phyloP scores from a whole-genome alignment of 2,797 vertebrate genomes.

The Eleutherodactylus coqui region DNA sequence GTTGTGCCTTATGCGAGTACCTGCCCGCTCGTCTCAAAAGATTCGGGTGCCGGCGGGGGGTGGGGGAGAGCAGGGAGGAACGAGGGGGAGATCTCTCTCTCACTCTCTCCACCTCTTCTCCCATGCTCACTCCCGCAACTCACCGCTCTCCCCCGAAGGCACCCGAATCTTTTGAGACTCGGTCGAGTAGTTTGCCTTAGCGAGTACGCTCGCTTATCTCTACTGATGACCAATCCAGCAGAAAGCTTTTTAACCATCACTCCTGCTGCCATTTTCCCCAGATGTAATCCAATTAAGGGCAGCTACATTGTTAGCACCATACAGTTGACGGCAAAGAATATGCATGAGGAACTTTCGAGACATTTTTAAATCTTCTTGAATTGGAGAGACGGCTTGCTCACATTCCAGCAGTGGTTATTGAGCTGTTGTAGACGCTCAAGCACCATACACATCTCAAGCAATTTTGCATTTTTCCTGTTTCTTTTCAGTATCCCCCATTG shows the following conservation, averaged over 20 bases:
- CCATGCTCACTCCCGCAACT: no score
- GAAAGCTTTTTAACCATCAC: not conserved
- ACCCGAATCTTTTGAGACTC: no score
- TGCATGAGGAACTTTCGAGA: not conserved
- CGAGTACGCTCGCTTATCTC: no score
- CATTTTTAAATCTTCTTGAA: constrained; percentile 17
- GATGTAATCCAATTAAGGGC: not conserved
- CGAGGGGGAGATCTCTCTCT: no score
- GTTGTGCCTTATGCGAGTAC: no score
- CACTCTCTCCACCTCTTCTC: no score
- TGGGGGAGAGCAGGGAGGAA: no score
- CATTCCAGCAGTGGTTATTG: constrained; percentile 11
- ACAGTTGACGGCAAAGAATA: not conserved
- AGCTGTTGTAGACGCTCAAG: constrained; percentile 12
- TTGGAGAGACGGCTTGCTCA: constrained; percentile 1
- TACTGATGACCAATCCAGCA: no score
- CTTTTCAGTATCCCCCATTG: constrained; percentile 41
- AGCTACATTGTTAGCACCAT: not conserved
- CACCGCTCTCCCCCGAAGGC: no score
- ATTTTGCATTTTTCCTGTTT: constrained; percentile 40
- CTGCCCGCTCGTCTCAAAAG: no score
- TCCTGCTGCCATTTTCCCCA: not conserved
- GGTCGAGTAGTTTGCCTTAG: no score
- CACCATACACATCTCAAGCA: constrained; percentile 31
- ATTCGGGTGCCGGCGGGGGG: no score